These are phyloP conservation scores for Nasonovia ribisnigri DNA, from an alignment of 2,888 invertebrate species.

Conservation along the genomic window DNA sequence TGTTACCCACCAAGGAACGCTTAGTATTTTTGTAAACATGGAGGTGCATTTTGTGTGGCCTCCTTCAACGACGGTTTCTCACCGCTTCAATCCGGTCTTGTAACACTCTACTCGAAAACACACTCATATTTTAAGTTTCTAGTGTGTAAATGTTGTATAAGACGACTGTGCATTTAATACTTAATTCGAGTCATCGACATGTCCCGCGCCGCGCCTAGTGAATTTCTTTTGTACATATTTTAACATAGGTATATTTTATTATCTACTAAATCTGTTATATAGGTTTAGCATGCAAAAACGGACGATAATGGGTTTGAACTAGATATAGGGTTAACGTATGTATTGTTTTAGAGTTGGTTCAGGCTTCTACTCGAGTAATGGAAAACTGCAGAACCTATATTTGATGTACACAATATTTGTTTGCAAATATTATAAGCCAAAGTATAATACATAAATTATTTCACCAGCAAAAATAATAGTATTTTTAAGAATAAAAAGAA, in stretches of 20 bases:
- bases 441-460: constrained; percentile 28
- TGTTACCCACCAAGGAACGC: not conserved
- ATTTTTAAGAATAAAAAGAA: constrained; percentile 1
- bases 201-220: not conserved
- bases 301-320: not conserved
- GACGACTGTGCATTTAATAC: not conserved
- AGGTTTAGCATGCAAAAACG: not conserved
- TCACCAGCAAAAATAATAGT: not conserved
- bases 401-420: not conserved
- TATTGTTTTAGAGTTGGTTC: not conserved
- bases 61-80: not conserved
- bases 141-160: not conserved
- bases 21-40: not conserved
- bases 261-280: not conserved
- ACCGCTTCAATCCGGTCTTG: not conserved
- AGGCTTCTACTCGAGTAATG: not conserved
- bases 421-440: constrained; percentile 8
- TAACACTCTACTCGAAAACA: not conserved
- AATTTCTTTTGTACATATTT: not conserved
- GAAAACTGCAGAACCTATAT: not conserved
- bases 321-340: not conserved
- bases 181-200: not conserved
- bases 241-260: not conserved
- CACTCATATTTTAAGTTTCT: not conserved
- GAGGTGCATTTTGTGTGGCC: not conserved